Percentiles rank a stretch among this genome's conserved stretches.
phyloP scores from a whole-genome alignment of 92 coral and sea anemone species.

The Actinernus sp. region DNA sequence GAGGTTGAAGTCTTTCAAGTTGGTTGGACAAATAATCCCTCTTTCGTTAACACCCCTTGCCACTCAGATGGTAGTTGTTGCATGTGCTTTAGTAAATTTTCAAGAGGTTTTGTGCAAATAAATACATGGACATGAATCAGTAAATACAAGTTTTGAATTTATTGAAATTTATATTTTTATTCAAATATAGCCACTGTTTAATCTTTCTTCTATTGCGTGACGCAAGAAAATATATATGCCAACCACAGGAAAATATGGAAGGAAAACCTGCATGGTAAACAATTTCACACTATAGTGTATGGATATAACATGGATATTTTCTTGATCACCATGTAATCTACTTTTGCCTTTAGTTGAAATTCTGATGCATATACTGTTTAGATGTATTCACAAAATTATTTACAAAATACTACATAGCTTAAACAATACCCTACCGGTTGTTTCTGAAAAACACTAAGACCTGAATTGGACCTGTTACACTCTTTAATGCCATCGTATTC shows the following conservation, averaged over 20 bases:
- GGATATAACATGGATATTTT: too few species aligned
- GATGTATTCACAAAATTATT: neutral
- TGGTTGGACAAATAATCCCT: constrained; percentile 46
- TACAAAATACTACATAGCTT: constrained; percentile 25
- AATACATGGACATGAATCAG: neutral
- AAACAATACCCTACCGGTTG: constrained; percentile 20
- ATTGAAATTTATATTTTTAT: too few species aligned
- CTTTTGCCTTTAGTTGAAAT: too few species aligned
- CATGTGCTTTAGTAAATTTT: constrained; percentile 56
- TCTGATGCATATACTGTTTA: too few species aligned
- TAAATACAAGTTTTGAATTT: neutral
- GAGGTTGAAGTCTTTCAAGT: constrained; percentile 40
- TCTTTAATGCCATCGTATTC: constrained; percentile 51
- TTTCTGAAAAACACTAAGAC: constrained; percentile 17
- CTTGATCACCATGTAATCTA: too few species aligned
- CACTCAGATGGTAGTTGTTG: constrained; percentile 74
- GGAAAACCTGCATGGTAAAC: too few species aligned
- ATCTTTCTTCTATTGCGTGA: too few species aligned
- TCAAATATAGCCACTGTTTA: too few species aligned
- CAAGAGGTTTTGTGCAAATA: constrained; percentile 62
- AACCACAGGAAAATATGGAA: too few species aligned
- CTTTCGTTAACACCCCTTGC: constrained; percentile 59
- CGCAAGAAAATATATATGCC: too few species aligned
- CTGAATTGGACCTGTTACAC: constrained; percentile 7
- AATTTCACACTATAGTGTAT: too few species aligned